A percentile compares a stretch with the other conserved stretches of the same genome.
These are phyloP conservation scores for Geotrypetes seraphini DNA, from an alignment of 2,797 vertebrate genomes.

Conservation along the genomic window DNA sequence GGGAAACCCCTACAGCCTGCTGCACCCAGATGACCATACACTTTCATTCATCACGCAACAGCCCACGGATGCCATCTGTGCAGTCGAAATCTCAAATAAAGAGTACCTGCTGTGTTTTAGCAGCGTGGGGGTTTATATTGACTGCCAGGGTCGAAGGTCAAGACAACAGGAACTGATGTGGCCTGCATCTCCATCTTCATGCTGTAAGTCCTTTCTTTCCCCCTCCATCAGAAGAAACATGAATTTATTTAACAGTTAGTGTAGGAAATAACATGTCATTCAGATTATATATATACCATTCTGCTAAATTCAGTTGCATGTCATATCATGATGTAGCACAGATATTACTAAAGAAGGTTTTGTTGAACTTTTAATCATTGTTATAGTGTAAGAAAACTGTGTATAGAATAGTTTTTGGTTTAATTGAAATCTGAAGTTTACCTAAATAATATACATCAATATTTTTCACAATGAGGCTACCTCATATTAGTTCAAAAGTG, in stretches of 20 bases:
- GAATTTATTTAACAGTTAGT: too few species aligned
- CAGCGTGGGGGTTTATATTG: slow-evolving; percentile 87
- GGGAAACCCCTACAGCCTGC: slow-evolving; percentile 62
- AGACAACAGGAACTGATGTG: slow-evolving; percentile 97
- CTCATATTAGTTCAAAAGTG: too few species aligned
- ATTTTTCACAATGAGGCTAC: too few species aligned
- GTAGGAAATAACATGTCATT: too few species aligned
- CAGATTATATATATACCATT: too few species aligned
- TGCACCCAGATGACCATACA: slow-evolving; percentile 88
- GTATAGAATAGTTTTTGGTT: too few species aligned
- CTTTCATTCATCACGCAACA: slow-evolving; percentile 85
- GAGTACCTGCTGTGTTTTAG: slow-evolving; percentile 97
- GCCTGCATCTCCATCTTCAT: slow-evolving; percentile 81
- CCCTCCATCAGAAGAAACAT: neutral
- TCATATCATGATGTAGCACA: slow-evolving; percentile 1
- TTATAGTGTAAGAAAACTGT: too few species aligned
- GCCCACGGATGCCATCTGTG: slow-evolving; percentile 78
- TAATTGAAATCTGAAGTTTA: too few species aligned
- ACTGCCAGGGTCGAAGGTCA: slow-evolving; percentile 91
- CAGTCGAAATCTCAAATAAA: slow-evolving; percentile 93
- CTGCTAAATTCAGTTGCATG: too few species aligned
- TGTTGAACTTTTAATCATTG: too few species aligned
- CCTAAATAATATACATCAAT: too few species aligned
- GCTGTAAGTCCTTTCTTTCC: slow-evolving; percentile 67
- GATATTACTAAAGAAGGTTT: neutral